These are phyloP conservation scores for Gavialis gangeticus DNA, from an alignment of 2,113 vertebrate species.

Conservation along the genomic window DNA sequence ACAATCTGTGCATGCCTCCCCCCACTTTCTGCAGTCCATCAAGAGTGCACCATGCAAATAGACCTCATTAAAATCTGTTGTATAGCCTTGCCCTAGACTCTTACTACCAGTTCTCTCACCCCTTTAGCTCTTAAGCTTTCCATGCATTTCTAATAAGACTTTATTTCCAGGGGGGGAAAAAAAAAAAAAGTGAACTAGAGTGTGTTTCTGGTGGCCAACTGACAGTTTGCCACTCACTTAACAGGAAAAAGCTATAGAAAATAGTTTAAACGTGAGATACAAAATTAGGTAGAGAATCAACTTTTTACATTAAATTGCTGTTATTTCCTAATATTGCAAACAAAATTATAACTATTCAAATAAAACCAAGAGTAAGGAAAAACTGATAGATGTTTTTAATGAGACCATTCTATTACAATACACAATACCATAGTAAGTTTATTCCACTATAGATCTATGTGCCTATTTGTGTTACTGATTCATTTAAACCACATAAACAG, in stretches of 20 bases:
- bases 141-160: background rate
- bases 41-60: no score
- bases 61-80: background rate
- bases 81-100: background rate
- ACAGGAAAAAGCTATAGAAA: background rate
- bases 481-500: slow-evolving; percentile 55
- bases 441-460: slow-evolving; percentile 7
- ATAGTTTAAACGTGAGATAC: background rate
- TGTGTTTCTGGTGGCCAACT: background rate
- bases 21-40: no score
- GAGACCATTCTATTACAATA: background rate
- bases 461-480: slow-evolving; percentile 40
- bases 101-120: background rate
- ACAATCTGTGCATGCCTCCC: no score
- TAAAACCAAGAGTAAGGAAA: background rate
- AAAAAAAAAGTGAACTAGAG: background rate
- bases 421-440: slow-evolving; percentile 18
- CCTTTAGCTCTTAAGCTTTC: background rate
- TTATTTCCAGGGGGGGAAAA: no score
- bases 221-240: background rate
- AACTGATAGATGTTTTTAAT: background rate
- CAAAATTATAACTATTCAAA: background rate
- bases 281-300: background rate
- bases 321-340: background rate
- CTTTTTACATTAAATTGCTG: background rate